A percentile compares a stretch with the other conserved stretches of the same genome.
phyloP scores from a whole-genome alignment of 2,888 invertebrate genomes.

The Agrilus mali region DNA sequence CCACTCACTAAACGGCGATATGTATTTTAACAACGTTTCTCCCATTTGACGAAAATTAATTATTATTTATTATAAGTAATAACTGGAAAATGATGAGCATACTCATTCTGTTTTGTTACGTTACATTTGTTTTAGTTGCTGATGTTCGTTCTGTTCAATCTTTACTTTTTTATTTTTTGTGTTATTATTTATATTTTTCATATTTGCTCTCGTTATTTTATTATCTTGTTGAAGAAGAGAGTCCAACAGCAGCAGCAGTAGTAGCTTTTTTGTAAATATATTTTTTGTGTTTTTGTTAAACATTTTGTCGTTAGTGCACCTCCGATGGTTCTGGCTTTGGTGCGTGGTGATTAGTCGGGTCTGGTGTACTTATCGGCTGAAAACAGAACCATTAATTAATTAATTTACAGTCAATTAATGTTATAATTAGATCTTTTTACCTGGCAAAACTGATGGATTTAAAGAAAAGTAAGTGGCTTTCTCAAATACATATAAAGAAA shows the following conservation, averaged over 20 bases:
- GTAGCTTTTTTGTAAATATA: conserved; percentile 7
- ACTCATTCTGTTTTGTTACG: conserved; percentile 5
- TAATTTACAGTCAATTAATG: not conserved
- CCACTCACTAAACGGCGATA: not conserved
- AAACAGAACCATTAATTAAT: conserved; percentile 22
- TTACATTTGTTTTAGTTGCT: no score
- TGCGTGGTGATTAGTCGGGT: conserved; percentile 72
- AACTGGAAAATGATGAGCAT: not conserved
- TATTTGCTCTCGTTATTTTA: not conserved
- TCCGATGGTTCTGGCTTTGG: conserved; percentile 71
- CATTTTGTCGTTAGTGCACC: conserved; percentile 52
- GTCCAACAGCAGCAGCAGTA: no score
- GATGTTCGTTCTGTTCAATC: not conserved
- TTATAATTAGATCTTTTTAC: no score
- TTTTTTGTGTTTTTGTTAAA: conserved; percentile 5
- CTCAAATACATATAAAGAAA: no score
- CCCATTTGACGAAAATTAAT: not conserved
- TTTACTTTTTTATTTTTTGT: not conserved
- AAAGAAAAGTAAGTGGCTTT: no score
- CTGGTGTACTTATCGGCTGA: conserved; percentile 71
- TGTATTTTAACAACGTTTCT: not conserved
- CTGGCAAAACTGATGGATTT: no score
- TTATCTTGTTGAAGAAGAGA: no score
- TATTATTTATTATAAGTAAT: not conserved
- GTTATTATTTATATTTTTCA: not conserved